phyloP scores from a whole-genome alignment of 1,140 invertebrate species.

The Drosophila pallidifrons region DNA sequence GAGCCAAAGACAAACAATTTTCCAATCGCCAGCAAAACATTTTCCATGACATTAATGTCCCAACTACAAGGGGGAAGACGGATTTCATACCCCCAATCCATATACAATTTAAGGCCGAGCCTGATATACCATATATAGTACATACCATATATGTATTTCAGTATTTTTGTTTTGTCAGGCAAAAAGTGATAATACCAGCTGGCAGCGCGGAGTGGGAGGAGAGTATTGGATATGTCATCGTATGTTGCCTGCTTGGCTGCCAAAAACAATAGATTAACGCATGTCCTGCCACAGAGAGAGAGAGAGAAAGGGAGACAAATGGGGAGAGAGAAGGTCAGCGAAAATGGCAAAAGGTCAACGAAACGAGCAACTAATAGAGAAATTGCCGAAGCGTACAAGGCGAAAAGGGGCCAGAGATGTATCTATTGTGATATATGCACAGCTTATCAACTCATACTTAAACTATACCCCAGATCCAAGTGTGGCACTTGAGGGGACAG shows the following conservation, averaged over 20 bases:
- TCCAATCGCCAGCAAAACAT: slow-evolving; percentile 79
- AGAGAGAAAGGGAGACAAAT: no score
- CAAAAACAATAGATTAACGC: slow-evolving; percentile 81
- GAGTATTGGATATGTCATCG: slow-evolving; percentile 45
- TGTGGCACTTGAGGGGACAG: slow-evolving; percentile 9
- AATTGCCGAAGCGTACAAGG: slow-evolving; percentile 36
- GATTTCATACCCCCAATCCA: background rate
- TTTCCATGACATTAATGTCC: slow-evolving; percentile 76
- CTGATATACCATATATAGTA: slow-evolving; percentile 29
- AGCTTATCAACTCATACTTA: slow-evolving; percentile 26
- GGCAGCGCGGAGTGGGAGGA: background rate
- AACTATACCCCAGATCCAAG: slow-evolving; percentile 1
- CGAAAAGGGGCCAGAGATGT: background rate
- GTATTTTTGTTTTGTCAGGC: slow-evolving; percentile 60
- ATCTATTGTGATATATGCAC: slow-evolving; percentile 26
- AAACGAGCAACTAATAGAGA: slow-evolving; percentile 38
- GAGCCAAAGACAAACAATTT: slow-evolving; percentile 73
- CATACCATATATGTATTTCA: slow-evolving; percentile 32
- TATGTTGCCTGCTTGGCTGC: slow-evolving; percentile 61
- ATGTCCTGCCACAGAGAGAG: slow-evolving; percentile 9
- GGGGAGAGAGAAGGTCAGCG: slow-evolving; percentile 21
- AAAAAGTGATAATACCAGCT: slow-evolving; percentile 62
- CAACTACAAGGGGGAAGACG: slow-evolving; percentile 31
- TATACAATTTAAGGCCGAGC: slow-evolving; percentile 35
- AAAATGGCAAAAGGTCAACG: slow-evolving; percentile 41